Evolutionary conservation across 2,797 vertebrate species (phyloP), one percentile per base, ranked within the genome.

Genomic region (Megaceryle alcyon): DNA sequence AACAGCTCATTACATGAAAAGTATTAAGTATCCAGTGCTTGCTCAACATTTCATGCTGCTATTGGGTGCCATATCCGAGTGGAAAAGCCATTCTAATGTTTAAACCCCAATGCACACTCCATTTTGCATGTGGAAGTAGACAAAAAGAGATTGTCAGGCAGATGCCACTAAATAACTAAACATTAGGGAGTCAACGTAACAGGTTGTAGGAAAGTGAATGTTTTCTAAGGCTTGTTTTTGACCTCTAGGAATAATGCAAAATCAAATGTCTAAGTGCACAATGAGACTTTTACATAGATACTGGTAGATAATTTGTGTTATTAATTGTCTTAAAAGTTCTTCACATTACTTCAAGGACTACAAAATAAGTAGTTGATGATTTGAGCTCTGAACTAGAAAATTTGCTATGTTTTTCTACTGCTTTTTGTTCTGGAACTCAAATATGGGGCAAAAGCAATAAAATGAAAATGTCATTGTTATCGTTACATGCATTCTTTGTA

Each of bases 1-100:
- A 98, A 97, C 95, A 98, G 98, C 97, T 97, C 97, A 98, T 98
- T 97, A 98, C 98, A 97, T 83, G 93, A 94, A 95, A 96, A 96
- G 94, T 97, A 96, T 96, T 95, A 97, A 97, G 94, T 92, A 96
- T 90, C 94, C 68, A 54, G 77, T 69, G 77, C 96, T 95, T 91
- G 96, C 77, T 95, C 95, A 97, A 95, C 94, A 95, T 97, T 94
- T 94, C 95, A 89, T 94, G 80, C 46, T 80, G 44, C 82, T 96
- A 89, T 90, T 0, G 2, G 64, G 93, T 83, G 93, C 85, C 90
- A 82, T 69, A 96, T 94, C 90, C 85, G 90, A 98, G 91, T 93
- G 83, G 57, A 94, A 97, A 94, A 96, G 90, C 79, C 89, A 51
- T 96, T 77, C 77, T 86, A 82, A 72, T 82, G 66, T 94, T 95